These are phyloP conservation scores for Loriculus beryllinus DNA, from an alignment of 2,797 vertebrate species.

Conservation along the genomic window DNA sequence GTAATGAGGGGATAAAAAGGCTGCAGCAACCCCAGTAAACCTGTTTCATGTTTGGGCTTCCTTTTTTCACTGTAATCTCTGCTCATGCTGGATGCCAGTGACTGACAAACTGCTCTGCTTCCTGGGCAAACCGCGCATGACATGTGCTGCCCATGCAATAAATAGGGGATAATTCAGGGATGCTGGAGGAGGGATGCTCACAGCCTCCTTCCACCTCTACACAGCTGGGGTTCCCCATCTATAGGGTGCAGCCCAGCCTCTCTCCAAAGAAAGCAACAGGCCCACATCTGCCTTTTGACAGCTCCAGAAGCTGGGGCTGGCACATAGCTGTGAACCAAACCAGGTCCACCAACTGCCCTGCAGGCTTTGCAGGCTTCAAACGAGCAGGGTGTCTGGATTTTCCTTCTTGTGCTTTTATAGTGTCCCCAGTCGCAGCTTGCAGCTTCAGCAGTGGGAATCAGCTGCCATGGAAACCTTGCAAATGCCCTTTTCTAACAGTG, in stretches of 20 bases:
- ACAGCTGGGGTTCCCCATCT: fast-evolving
- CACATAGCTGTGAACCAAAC: background rate
- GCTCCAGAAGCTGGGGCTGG: background rate
- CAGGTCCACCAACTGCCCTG: background rate
- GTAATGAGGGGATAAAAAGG: background rate
- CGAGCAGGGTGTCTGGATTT: background rate
- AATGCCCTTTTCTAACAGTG: constrained; percentile 41
- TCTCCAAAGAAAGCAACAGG: fast-evolving
- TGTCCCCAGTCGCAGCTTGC: constrained; percentile 29
- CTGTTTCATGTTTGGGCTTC: background rate
- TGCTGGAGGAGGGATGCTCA: background rate
- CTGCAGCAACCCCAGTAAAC: background rate
- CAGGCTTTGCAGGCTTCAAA: background rate
- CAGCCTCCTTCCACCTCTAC: background rate
- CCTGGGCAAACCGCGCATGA: background rate
- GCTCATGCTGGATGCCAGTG: background rate
- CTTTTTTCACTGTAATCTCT: background rate
- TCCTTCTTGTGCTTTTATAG: constrained; percentile 17
- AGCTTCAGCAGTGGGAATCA: constrained; percentile 54
- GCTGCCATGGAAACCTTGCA: constrained; percentile 72
- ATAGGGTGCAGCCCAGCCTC: background rate
- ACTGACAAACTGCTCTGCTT: background rate
- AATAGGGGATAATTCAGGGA: background rate
- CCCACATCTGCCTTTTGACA: fast-evolving
- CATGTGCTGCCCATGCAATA: background rate